Conservation (phyloP, 2,113 vertebrate species). For the Strix aluco region DNA sequence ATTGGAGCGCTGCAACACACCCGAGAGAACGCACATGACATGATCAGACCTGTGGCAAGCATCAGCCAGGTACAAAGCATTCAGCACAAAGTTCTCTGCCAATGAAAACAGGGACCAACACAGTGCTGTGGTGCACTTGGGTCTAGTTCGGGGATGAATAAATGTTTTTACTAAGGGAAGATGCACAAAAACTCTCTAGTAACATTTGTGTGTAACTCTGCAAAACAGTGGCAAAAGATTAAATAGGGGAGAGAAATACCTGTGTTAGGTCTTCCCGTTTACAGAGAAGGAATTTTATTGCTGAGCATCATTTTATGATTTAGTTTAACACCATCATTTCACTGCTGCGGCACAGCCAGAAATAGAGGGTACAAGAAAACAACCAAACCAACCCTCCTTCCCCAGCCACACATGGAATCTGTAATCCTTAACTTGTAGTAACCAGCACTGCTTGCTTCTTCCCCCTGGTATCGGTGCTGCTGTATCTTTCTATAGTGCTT, state of each 20-base stretch:
- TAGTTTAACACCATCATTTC: background rate
- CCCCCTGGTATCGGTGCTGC: slow-evolving; percentile 6
- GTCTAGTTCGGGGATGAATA: background rate
- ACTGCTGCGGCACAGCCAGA: background rate
- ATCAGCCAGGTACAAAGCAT: slow-evolving; percentile 71
- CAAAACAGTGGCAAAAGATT: background rate
- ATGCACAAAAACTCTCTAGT: background rate
- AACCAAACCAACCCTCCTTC: background rate
- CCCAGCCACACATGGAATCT: background rate
- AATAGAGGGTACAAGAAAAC: background rate
- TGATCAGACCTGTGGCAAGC: slow-evolving; percentile 71
- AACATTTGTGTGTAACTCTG: background rate
- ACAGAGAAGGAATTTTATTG: background rate
- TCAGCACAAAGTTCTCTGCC: background rate
- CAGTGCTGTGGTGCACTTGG: accelerated
- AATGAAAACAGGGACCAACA: accelerated
- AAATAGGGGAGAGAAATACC: background rate
- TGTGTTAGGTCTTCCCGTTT: background rate
- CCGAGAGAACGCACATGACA: slow-evolving; percentile 72
- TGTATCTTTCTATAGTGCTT: slow-evolving; percentile 48
- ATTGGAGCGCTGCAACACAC: slow-evolving; percentile 72
- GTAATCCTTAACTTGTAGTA: background rate
- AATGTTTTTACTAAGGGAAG: background rate
- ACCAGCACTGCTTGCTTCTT: background rate
- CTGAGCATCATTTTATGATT: background rate